A percentile compares a stretch with the other conserved stretches of the same genome.
Evolutionary conservation across 2,797 vertebrate genomes (phyloP).

Genomic region (Ptychadena robeensis): DNA sequence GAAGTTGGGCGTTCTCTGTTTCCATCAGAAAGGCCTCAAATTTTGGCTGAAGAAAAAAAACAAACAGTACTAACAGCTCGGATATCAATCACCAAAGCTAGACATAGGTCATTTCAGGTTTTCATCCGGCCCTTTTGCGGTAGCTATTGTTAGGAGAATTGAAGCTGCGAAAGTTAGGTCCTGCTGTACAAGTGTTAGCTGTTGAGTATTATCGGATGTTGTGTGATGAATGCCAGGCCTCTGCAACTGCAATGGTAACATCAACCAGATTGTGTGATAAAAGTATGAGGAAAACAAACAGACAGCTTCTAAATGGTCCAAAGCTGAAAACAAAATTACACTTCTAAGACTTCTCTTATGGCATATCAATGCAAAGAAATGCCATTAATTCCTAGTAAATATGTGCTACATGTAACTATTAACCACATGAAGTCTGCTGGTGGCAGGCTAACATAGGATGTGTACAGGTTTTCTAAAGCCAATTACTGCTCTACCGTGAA

Average conservation of each 20-base stretch:
- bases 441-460: too few relatives aligned
- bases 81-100: conserved; percentile 24
- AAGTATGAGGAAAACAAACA: background rate
- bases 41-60: conserved; percentile 30
- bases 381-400: background rate
- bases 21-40: conserved; percentile 16
- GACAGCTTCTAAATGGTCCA: background rate
- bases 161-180: background rate
- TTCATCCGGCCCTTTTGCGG: conserved; percentile 4
- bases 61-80: background rate
- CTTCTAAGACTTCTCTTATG: too few relatives aligned
- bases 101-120: conserved; percentile 19
- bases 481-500: background rate
- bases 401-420: background rate
- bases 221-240: background rate
- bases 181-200: background rate
- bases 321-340: too few relatives aligned
- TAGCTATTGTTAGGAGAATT: background rate
- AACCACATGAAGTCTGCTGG: background rate
- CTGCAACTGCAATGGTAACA: background rate
- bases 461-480: background rate
- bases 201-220: too few relatives aligned
- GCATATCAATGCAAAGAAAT: too few relatives aligned
- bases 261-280: background rate
- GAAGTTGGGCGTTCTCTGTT: background rate